These are phyloP conservation scores for Phalacrocorax carbo DNA, from an alignment of 2,113 vertebrate genomes.

Conservation along the genomic window DNA sequence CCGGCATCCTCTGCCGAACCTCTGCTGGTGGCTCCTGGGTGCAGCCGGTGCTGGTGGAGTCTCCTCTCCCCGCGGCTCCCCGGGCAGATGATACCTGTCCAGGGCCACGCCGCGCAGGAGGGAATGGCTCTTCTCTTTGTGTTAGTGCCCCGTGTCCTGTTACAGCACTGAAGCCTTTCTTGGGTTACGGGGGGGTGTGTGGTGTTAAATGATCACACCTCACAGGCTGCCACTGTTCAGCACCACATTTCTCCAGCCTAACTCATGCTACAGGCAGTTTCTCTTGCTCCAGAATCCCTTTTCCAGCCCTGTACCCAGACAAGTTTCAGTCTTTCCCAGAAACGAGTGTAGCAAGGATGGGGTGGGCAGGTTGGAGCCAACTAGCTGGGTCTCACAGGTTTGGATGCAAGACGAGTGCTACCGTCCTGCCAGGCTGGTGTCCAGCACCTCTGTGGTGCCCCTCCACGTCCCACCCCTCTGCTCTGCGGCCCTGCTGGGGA, in stretches of 20 bases:
- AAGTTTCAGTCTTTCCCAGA: background rate
- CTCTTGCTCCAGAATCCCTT: background rate
- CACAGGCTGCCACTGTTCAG: background rate
- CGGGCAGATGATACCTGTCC: background rate
- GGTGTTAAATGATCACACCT: background rate
- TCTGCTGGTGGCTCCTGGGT: background rate
- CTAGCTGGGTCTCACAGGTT: background rate
- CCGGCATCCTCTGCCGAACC: background rate
- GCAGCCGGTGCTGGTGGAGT: background rate
- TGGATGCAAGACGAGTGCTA: accelerated
- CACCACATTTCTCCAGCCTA: background rate
- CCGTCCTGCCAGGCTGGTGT: background rate
- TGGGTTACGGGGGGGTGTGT: background rate
- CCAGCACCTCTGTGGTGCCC: background rate
- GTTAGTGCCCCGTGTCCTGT: background rate
- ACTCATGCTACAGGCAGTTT: background rate
- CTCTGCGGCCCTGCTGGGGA: background rate
- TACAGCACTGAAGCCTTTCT: background rate
- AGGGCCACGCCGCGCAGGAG: accelerated
- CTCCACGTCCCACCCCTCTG: background rate
- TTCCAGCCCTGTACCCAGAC: background rate
- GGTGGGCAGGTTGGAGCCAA: background rate
- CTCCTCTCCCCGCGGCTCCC: accelerated
- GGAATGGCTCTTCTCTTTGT: background rate
- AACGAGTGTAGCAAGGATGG: accelerated